A percentile compares a stretch with the other conserved stretches of the same genome.
Evolutionary conservation across 2,888 invertebrate genomes (phyloP).

Genomic region (Heliconius sara): DNA sequence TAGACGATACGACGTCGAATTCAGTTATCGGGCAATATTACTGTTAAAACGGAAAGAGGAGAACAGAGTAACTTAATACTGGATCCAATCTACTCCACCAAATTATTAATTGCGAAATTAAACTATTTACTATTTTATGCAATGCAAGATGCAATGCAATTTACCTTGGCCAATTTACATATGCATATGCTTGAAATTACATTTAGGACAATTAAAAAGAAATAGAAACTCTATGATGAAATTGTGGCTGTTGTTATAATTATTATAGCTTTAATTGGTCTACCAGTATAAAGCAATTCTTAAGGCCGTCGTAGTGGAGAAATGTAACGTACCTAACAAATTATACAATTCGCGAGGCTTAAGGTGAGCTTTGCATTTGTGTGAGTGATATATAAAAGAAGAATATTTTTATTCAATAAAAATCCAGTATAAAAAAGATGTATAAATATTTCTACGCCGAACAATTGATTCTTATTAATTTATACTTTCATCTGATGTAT

Average conservation of each 20-base stretch:
- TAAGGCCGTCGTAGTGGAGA: background rate
- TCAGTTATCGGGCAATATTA: background rate
- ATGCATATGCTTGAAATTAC: conserved; percentile 26
- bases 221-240: conserved; percentile 24
- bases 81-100: background rate
- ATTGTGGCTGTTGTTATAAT: conserved; percentile 11
- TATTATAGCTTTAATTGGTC: background rate
- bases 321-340: background rate
- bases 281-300: background rate
- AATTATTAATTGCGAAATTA: conserved; percentile 11
- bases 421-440: no score
- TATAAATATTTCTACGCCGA: no score
- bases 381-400: no score
- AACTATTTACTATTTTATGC: conserved; percentile 30
- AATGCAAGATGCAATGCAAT: conserved; percentile 3
- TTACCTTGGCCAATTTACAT: conserved; percentile 35
- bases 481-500: no score
- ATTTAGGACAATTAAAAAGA: conserved; percentile 30
- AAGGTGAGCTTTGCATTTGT: no score
- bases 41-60: background rate
- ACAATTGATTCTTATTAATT: no score
- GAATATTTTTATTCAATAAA: no score
- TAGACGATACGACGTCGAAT: no score
- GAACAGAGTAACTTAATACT: background rate
- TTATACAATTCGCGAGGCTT: background rate